Evolutionary conservation across 2,888 invertebrate species (phyloP), one percentile per base, ranked within the genome.

Genomic region (Piscicola geometra): DNA sequence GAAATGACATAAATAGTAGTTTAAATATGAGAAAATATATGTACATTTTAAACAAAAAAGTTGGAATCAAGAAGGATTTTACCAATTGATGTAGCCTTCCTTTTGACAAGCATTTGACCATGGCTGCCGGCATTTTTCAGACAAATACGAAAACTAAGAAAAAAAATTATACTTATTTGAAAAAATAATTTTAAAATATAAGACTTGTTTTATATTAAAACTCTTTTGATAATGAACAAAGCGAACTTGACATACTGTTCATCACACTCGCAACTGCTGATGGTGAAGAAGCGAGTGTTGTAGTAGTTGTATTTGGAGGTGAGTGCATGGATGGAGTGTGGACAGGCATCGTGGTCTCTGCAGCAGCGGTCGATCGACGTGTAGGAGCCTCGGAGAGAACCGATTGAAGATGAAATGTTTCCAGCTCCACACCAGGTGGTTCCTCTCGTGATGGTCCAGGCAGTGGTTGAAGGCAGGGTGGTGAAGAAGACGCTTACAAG

Each of bases 371-470:
- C 95, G 28, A 93, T 92, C 78, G 89, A 88, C 50, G 91, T 90
- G 84, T 93, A 91, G 64, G 91, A 91, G 12, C 94, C 94, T 41
- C 47, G 52, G 5, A 68, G 30, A 5, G 25, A 90, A 75, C 91
- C 91, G 85, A 92, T 92, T 79, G 90, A 90, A 64, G 90, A 88
- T 3, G 94, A 93, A 0, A 90, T 89, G 83, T 90, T 91, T 0
- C 94, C 94, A 81, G 91, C 91, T 33, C 95, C 95, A 86, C 95
- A 95, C 94, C 94, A 95, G 84, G 92, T 91, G 0, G 94, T 94
- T 70, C 94, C 94, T 0, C 94, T 94, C 69, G 93, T 90, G 79
- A 92, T 90, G 76, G 93, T 88, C 81, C 92, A 86, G 83, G 79
- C 12, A 0, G 50, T 30, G 30, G 30, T 41, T 30, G 47, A 30